These are phyloP conservation scores for Papilio gigon DNA, from an alignment of 2,888 invertebrate genomes.

Conservation along the genomic window DNA sequence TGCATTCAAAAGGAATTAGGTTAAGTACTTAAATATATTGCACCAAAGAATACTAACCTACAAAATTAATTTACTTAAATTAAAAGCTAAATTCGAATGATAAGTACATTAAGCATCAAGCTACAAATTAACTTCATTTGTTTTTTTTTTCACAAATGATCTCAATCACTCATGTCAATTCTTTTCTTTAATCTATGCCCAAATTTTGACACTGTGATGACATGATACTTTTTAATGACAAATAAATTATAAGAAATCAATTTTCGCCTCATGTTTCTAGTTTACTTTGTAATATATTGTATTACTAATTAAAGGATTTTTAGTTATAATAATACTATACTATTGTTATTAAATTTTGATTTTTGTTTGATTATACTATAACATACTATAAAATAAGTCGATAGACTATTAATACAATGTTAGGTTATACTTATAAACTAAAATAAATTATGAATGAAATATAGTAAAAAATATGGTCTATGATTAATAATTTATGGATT, in stretches of 20 bases:
- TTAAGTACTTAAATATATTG: constrained; percentile 29
- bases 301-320: neutral
- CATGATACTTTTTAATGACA: constrained; percentile 5
- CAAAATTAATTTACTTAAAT: constrained; percentile 22
- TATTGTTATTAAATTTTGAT: too few species aligned
- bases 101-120: constrained; percentile 31
- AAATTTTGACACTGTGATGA: constrained; percentile 5
- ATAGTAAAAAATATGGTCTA: constrained; percentile 6
- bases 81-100: constrained; percentile 29
- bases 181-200: constrained; percentile 15
- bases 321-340: neutral
- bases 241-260: too few species aligned
- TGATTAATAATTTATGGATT: neutral
- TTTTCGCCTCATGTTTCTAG: too few species aligned
- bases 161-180: constrained; percentile 7
- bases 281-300: too few species aligned
- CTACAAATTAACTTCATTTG: constrained; percentile 9
- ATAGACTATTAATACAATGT: too few species aligned
- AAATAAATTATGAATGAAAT: neutral
- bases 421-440: neutral
- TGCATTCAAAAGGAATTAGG: too few species aligned
- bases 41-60: constrained; percentile 31
- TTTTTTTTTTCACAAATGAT: constrained; percentile 13
- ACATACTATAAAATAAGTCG: too few species aligned
- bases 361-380: too few species aligned